Evolutionary conservation across 2,888 invertebrate species (phyloP).

Genomic region (Anoncus sp.): DNA sequence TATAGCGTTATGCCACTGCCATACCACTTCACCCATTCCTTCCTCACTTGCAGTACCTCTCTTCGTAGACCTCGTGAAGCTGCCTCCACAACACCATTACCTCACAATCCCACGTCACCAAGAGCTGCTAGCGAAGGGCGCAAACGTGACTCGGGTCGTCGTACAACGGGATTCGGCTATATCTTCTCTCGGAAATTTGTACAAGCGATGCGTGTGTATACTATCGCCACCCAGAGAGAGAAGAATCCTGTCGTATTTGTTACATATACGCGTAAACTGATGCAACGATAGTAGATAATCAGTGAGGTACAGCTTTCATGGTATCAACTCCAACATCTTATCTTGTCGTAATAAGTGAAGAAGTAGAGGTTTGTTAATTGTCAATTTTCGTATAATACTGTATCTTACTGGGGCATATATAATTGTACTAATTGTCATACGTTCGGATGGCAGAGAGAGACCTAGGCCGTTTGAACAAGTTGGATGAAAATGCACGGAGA

Average conservation of each 20-base stretch:
- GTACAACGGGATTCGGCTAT: constrained; percentile 57
- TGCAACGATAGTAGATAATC: constrained; percentile 17
- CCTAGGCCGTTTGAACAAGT: too few species aligned
- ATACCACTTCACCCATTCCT: constrained; percentile 41
- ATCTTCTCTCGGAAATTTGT: constrained; percentile 53
- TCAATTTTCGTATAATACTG: too few species aligned
- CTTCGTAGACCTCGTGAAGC: not conserved
- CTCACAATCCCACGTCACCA: constrained; percentile 27
- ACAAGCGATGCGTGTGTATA: constrained; percentile 52
- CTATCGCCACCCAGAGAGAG: constrained; percentile 6
- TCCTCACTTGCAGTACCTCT: constrained; percentile 28
- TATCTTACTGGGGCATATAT: too few species aligned
- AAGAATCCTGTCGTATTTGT: not conserved
- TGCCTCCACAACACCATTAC: constrained; percentile 1
- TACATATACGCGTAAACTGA: not conserved
- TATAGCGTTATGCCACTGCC: constrained; percentile 47
- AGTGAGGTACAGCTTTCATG: not conserved
- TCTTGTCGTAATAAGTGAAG: not conserved
- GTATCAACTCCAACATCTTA: not conserved
- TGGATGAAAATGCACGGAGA: too few species aligned
- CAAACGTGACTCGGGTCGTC: constrained; percentile 61
- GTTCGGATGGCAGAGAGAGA: not conserved
- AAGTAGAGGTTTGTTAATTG: not conserved
- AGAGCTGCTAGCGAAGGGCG: constrained; percentile 50
- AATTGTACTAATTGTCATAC: too few species aligned